Evolutionary conservation across 2,113 vertebrate genomes (phyloP), one percentile per base, ranked within the genome.

Genomic region (Ophthalmolycus amberensis): DNA sequence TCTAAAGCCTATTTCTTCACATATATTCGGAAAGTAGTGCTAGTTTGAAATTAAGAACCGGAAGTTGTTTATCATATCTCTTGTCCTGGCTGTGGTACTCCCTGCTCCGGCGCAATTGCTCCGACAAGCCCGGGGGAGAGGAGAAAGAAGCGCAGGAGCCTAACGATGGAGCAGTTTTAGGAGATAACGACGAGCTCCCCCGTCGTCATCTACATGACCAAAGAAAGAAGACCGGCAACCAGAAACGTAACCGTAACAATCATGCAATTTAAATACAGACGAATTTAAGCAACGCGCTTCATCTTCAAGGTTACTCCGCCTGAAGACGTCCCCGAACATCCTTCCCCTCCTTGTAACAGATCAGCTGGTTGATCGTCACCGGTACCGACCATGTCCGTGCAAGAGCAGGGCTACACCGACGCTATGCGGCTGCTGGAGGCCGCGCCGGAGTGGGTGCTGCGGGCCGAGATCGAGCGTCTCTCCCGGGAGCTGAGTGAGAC

Each of bases 401-500:
- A 97, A 46, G 97, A 97, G 79, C 96, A 94, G 77, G 95, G 96
- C 29, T 97, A 95, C 67, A 66, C 91, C 80, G 90, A 88, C 85
- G 77, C 94, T 14, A 87, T 92, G 88, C 92, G 96, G 90, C 86
- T 96, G 92, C 94, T 95, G 90, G 95, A 97, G 88, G 96, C 96
- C 84, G 95, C 95, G 44, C 96, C 97, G 20, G 95, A 97, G 89
- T 96, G 97, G 96, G 54, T 27, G 34, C 94, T 99, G 94, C 96
- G 97, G 77, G 84, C 93, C 5, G 98, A 99, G 95, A 91, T 98
- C 84, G 96, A 97, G 94, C 95, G 98, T 85, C 95, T 99, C 54
- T 96, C 95, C 79, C 96, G 96, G 85, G 98, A 99, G 90, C 96
- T 99, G 93, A 94, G 95, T 54, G 97, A 99, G 93, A 99, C 98